phyloP scores from a whole-genome alignment of 2,113 vertebrate genomes.

The Nannobrachium achirus region DNA sequence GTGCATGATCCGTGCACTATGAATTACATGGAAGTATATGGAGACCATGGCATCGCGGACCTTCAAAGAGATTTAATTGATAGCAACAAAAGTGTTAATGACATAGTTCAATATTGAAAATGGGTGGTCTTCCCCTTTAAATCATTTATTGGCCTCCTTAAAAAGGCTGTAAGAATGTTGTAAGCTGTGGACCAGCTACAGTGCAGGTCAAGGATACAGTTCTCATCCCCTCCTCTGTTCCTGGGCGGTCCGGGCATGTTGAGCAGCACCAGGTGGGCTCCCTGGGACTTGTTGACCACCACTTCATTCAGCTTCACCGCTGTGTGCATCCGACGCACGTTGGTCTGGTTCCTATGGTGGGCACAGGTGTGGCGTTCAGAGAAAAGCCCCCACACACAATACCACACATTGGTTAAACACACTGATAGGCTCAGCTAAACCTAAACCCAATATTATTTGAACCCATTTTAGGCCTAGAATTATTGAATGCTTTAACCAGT shows the following conservation, averaged over 20 bases:
- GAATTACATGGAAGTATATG: no score
- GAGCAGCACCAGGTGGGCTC: constrained; percentile 91
- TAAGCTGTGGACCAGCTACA: no score
- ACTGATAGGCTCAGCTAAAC: no score
- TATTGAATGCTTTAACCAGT: no score
- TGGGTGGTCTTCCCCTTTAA: no score
- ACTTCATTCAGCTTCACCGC: constrained; percentile 94
- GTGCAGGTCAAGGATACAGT: constrained; percentile 95
- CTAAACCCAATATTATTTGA: background rate
- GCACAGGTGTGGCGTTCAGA: constrained; percentile 7
- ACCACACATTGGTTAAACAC: background rate
- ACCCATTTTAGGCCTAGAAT: background rate
- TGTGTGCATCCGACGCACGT: constrained; percentile 96
- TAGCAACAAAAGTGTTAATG: no score
- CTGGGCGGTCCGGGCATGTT: constrained; percentile 96
- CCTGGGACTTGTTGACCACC: constrained; percentile 90
- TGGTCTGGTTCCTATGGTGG: constrained; percentile 90
- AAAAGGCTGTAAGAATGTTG: no score
- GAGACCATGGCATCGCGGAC: no score
- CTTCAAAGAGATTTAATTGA: no score
- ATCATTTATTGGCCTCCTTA: no score
- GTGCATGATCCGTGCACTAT: no score
- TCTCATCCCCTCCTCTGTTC: constrained; percentile 92
- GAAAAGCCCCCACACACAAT: constrained; percentile 10
- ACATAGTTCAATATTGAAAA: no score